These are phyloP conservation scores for Cricetomys ansorgei DNA, from an alignment of 2,113 vertebrate genomes.

Conservation along the genomic window DNA sequence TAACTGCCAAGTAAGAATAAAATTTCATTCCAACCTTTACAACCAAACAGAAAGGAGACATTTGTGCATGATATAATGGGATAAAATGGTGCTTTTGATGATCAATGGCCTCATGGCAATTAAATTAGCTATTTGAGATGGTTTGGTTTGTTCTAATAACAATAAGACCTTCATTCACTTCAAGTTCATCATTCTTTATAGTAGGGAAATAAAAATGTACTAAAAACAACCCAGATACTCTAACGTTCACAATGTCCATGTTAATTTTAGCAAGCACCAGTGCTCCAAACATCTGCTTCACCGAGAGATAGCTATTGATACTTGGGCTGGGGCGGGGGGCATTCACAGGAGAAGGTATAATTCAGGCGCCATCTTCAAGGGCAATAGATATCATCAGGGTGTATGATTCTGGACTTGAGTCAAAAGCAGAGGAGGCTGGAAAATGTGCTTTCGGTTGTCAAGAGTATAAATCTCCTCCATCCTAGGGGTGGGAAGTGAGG, in stretches of 20 bases:
- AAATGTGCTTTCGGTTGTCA: conserved; percentile 33
- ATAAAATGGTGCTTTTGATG: conserved; percentile 48
- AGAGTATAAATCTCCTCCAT: conserved; percentile 55
- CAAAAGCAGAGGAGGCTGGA: conserved; percentile 41
- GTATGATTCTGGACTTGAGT: conserved; percentile 39
- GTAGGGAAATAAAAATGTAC: conserved; percentile 54
- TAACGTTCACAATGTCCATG: conserved; percentile 39
- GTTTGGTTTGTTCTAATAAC: conserved; percentile 48
- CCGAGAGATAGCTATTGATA: conserved; percentile 14
- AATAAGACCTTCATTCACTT: conserved; percentile 42
- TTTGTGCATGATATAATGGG: conserved; percentile 1
- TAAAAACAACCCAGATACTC: conserved; percentile 61
- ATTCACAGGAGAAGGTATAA: neutral
- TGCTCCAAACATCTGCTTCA: conserved; percentile 32
- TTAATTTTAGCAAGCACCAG: conserved; percentile 60
- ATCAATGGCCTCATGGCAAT: neutral
- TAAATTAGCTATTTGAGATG: conserved; percentile 51
- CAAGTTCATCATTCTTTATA: conserved; percentile 55
- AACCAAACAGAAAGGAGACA: conserved; percentile 20
- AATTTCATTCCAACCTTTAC: conserved; percentile 53
- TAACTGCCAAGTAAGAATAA: conserved; percentile 60
- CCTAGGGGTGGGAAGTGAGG: neutral
- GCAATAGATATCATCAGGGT: conserved; percentile 25
- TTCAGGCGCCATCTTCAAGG: conserved; percentile 41
- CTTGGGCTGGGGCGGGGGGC: neutral